Evolutionary conservation across 2,113 vertebrate genomes (phyloP).

Genomic region (Tamias sibiricus): DNA sequence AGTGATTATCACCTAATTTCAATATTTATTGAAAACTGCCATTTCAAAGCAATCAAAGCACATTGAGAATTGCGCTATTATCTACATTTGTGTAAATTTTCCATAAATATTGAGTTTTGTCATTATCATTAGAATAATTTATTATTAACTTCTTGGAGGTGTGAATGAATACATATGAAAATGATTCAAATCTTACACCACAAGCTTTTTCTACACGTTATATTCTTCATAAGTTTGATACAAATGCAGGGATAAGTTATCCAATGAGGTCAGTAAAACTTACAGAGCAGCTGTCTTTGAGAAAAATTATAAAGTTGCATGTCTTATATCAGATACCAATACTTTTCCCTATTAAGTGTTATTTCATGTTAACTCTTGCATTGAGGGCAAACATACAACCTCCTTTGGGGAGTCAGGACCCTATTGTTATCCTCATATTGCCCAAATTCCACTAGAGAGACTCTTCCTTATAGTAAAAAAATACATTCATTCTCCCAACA

Average conservation of each 20-base stretch:
- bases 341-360: background rate
- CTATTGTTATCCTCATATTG: background rate
- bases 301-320: background rate
- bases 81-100: slow-evolving; percentile 77
- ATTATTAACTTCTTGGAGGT: slow-evolving; percentile 74
- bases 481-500: background rate
- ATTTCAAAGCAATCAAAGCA: slow-evolving; percentile 85
- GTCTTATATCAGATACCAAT: background rate
- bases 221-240: slow-evolving; percentile 65
- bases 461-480: background rate
- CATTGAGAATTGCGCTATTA: slow-evolving; percentile 80
- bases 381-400: background rate
- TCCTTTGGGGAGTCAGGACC: background rate
- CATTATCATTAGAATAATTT: slow-evolving; percentile 83
- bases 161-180: slow-evolving; percentile 75
- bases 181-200: slow-evolving; percentile 67
- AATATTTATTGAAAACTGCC: slow-evolving; percentile 86
- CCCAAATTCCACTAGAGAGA: background rate
- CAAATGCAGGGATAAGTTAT: slow-evolving; percentile 62
- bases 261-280: background rate
- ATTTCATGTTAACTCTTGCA: background rate
- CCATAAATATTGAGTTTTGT: slow-evolving; percentile 83
- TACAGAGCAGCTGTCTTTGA: background rate
- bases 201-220: slow-evolving; percentile 54
- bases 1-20: slow-evolving; percentile 84